Evolutionary conservation across 2,113 vertebrate species (phyloP), one percentile per base, ranked within the genome.

Genomic region (Lampris megalopsis): DNA sequence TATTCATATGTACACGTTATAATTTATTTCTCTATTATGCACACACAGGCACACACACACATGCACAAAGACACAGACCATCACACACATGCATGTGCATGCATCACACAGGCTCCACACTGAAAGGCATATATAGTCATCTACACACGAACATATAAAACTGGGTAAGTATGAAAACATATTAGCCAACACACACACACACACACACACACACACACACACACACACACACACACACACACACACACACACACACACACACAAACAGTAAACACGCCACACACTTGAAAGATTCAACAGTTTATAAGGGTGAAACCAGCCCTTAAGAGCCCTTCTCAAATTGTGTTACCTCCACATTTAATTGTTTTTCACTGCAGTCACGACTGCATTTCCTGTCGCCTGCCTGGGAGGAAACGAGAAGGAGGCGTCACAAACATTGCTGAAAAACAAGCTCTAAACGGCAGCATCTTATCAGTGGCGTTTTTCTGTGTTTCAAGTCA

Each of bases 331-430:
- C 37, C 49, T 24, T 3, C 38, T 42, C 65, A 60, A 65, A 61
- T 6, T 49, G 10, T 6, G 9, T 43, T 43, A 58, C 47, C 35
- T 58, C 38, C 68, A 56, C 10, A 40, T 13, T 60, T 58, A 58
- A 58, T 54, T 57, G 13, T 65, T 68, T 73, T 77, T 59, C 54
- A 47, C 59, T 75, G 72, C 73, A 70, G 66, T 50, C 35, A n/a
- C 11, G 57, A 24, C 62, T 73, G 41, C 6, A 58, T 60, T 58
- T 41, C 61, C 13, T 8, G 1, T 67, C 52, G 3, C n/a, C 0
- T n/a, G 7, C 43, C 36, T 10, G 37, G 9, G 40, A 59, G 36
- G 50, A 53, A 13, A 53, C 9, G 1, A 53, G 50, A 13, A 53
- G 50, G 43, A 61, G 45, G 9, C 2, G 40, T 57, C 53, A 48